phyloP scores from a whole-genome alignment of 1,140 invertebrate species.

The Calliopsis andreniformis region DNA sequence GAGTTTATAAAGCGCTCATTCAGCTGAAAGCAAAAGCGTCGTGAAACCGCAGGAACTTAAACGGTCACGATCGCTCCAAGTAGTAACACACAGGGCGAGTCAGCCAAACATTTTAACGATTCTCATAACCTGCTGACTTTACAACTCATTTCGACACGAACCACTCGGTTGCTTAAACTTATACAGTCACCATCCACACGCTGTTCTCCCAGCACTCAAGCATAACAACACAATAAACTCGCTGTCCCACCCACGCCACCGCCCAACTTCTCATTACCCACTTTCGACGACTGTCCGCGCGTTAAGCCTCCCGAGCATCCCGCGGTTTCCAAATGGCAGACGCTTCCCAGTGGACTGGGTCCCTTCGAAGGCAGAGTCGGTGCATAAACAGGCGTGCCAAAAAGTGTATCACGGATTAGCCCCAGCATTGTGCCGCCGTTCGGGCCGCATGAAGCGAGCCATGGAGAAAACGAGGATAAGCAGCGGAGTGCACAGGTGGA shows the following conservation, averaged over 20 bases:
- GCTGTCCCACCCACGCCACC: background rate
- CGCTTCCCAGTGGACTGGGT: too few relatives aligned
- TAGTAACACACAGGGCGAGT: slow-evolving; percentile 20
- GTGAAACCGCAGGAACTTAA: background rate
- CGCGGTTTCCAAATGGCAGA: slow-evolving; percentile 8
- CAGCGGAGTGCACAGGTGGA: slow-evolving; percentile 23
- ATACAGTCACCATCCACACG: background rate
- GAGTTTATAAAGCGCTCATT: background rate
- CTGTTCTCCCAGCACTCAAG: slow-evolving; percentile 17
- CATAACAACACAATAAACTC: slow-evolving; percentile 41
- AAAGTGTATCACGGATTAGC: slow-evolving; percentile 50
- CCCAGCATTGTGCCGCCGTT: slow-evolving; percentile 26
- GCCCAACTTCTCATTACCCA: slow-evolving; percentile 18
- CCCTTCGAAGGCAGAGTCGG: background rate
- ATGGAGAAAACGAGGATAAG: slow-evolving; percentile 16
- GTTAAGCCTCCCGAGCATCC: slow-evolving; percentile 14
- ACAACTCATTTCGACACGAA: slow-evolving; percentile 12
- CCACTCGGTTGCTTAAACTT: slow-evolving; percentile 8
- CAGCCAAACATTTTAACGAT: slow-evolving; percentile 50
- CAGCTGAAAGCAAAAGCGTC: background rate
- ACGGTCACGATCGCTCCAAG: slow-evolving; percentile 26
- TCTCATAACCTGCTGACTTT: slow-evolving; percentile 31
- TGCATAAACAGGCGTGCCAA: slow-evolving; percentile 52
- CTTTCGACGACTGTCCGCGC: background rate
- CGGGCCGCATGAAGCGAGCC: slow-evolving; percentile 33